Evolutionary conservation across 2,113 vertebrate species (phyloP), one percentile per base, ranked within the genome.

Genomic region (Phyllostomus discolor): DNA sequence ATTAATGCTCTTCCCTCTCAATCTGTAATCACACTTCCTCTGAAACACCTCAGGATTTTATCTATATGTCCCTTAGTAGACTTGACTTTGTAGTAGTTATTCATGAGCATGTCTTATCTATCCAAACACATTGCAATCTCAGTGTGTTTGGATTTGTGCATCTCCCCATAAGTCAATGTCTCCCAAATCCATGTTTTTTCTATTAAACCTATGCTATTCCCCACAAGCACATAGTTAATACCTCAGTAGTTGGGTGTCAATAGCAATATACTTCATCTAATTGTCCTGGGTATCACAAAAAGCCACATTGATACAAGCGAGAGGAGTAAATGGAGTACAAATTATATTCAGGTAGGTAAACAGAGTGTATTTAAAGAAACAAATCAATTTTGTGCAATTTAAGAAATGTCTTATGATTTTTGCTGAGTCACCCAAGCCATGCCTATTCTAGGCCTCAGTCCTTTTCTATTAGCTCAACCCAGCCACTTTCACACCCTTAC

Each of bases 181-280:
- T 78, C 54, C 80, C 79, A 96, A 93, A 95, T n/a, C 35, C 95
- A 84, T 24, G 50, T 67, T 91, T 81, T 94, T 96, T 95, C 24
- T 90, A 95, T 70, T 86, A 96, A 86, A 88, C 38, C 64, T 73
- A 75, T 59, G 22, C 33, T 70, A 88, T 57, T 91, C 85, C 41
- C 82, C 62, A 67, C 54, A 1, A 80, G 52, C 35, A 62, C 26
- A 62, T 5, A 82, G 69, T 91, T 79, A 96, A 96, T 16, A 69
- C 28, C 41, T 90, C 72, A 90, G 31, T 41, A 92, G 62, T 67
- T 67, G 89, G 57, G 12, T 33, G 41, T 89, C 66, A 92, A 81
- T 2, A 88, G 62, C 64, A 79, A 78, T 46, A 83, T 28, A 93
- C 20, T 81, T 75, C 64, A 82, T 59, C 46, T 87, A 92, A 52